phyloP scores from a whole-genome alignment of 2,113 vertebrate species.

The Myotis yumanensis region DNA sequence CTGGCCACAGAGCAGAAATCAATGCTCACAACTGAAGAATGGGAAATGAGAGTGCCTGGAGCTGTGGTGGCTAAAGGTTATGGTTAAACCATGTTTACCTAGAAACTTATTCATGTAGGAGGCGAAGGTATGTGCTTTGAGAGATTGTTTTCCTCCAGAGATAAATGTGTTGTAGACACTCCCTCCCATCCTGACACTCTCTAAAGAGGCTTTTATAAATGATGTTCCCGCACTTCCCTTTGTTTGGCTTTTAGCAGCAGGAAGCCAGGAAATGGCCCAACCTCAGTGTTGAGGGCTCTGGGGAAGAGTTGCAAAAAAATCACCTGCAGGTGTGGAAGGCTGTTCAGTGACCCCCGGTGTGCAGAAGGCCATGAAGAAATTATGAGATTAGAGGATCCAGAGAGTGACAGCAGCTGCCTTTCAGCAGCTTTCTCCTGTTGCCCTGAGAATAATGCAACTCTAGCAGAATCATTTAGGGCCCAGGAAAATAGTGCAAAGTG shows the following conservation, averaged over 20 bases:
- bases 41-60: constrained; percentile 28
- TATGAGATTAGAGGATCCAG: not conserved
- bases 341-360: constrained; percentile 47
- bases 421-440: constrained; percentile 46
- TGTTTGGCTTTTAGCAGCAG: constrained; percentile 68
- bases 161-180: constrained; percentile 44
- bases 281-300: constrained; percentile 29
- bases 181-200: constrained; percentile 34
- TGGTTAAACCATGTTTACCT: constrained; percentile 64
- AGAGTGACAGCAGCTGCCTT: constrained; percentile 62
- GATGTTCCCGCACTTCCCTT: constrained; percentile 46
- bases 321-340: constrained; percentile 54
- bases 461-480: not conserved
- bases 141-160: constrained; percentile 45
- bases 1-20: not conserved
- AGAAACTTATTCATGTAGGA: constrained; percentile 53
- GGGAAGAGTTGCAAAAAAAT: constrained; percentile 45
- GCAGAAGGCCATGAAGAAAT: constrained; percentile 53
- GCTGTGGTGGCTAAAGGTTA: constrained; percentile 39
- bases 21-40: not conserved
- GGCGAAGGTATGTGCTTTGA: constrained; percentile 19
- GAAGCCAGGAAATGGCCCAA: constrained; percentile 57
- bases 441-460: constrained; percentile 49
- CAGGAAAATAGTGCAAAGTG: not conserved
- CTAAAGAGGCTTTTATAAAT: constrained; percentile 61